Conservation (phyloP, 2,113 vertebrate genomes). For the Halichoerus grypus region DNA sequence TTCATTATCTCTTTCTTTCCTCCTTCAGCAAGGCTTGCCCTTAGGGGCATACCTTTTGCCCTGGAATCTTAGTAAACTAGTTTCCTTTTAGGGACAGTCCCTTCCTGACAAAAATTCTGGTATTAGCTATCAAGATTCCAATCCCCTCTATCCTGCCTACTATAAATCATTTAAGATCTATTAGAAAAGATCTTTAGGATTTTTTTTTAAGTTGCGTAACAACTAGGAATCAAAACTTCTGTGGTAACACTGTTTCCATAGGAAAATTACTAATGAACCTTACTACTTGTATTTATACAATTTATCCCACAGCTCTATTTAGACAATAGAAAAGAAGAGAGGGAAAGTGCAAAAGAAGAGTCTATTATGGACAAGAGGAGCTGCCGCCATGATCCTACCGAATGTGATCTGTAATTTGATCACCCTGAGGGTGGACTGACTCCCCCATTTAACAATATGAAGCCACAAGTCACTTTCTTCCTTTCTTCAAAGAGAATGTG, state of each 20-base stretch:
- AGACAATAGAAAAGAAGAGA: neutral
- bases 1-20: slow-evolving; percentile 18
- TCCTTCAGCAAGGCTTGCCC: neutral
- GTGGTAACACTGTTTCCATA: neutral
- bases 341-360: neutral
- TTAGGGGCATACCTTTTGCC: neutral
- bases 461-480: neutral
- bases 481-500: neutral
- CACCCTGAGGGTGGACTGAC: neutral
- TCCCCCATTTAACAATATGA: neutral
- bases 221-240: neutral
- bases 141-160: neutral
- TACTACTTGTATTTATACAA: neutral
- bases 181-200: neutral
- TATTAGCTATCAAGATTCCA: neutral
- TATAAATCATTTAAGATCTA: neutral
- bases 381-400: accelerated
- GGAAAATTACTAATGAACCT: neutral
- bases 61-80: neutral
- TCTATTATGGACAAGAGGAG: neutral
- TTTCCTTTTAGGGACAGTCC: neutral
- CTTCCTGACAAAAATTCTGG: neutral
- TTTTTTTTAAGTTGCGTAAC: neutral
- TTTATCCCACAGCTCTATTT: neutral
- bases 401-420: neutral